These are phyloP conservation scores for Hydrotaea cyrtoneurina DNA, from an alignment of 2,888 invertebrate species.

Conservation along the genomic window DNA sequence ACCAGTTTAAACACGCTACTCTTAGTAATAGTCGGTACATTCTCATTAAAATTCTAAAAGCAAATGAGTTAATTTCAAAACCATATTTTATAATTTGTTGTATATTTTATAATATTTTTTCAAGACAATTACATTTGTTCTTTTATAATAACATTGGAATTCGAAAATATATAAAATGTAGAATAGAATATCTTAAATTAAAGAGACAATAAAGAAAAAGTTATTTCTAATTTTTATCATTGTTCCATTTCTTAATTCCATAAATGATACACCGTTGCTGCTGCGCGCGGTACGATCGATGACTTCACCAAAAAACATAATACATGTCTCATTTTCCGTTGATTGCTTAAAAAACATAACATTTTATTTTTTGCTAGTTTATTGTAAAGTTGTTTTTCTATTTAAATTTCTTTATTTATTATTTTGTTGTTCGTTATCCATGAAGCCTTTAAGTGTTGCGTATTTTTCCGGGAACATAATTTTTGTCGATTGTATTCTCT, in stretches of 20 bases:
- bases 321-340: constrained; percentile 1
- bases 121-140: constrained; percentile 49
- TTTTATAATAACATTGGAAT: constrained; percentile 64
- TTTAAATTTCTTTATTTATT: constrained; percentile 10
- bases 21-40: too few relatives aligned
- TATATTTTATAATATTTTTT: constrained; percentile 53
- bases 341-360: constrained; percentile 36
- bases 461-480: constrained; percentile 99
- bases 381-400: constrained; percentile 43
- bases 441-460: constrained; percentile 88
- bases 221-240: constrained; percentile 36
- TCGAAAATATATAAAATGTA: constrained; percentile 67
- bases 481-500: constrained; percentile 98
- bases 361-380: constrained; percentile 46
- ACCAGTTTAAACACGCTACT: too few relatives aligned
- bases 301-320: constrained; percentile 17
- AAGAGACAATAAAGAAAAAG: constrained; percentile 47
- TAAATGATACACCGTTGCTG: constrained; percentile 45
- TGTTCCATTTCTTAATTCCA: constrained; percentile 43
- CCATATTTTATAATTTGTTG: constrained; percentile 54
- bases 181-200: constrained; percentile 52
- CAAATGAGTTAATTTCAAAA: constrained; percentile 23
- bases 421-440: constrained; percentile 3
- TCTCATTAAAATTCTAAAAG: too few relatives aligned
- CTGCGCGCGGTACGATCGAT: constrained; percentile 22